Evolutionary conservation across 2,797 vertebrate species (phyloP), one percentile per base, ranked within the genome.

Genomic region (Columba guinea): DNA sequence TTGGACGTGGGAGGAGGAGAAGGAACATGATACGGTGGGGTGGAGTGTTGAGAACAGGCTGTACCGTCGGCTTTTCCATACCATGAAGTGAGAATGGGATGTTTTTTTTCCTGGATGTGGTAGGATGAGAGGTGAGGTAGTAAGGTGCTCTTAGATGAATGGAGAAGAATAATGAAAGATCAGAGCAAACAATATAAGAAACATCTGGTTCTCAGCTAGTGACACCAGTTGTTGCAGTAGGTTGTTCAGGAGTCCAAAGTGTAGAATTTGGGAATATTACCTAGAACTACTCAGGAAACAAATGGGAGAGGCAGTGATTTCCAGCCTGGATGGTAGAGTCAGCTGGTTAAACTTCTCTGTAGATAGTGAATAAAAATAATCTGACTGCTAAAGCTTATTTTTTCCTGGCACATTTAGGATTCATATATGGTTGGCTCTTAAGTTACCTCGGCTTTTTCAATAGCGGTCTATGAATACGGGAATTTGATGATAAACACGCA

Each of bases 1-100:
- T 12, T 53, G n/a, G 46, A 84, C 87, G 56, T 18, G 20, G 37
- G 53, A 80, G 17, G 13, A 52, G 73, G 15, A 87, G 51, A 62
- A 76, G 20, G 34, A 12, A 35, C 0, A 0, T 41, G 23, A 58
- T 59, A 58, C 53, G 32, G 16, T 53, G 30, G 51, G 21, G 5
- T 8, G 3, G 16, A 27, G 7, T 39, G 8, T 58, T 79, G 23
- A 71, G 22, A 69, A 59, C 19, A 65, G 48, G 14, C 46, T 41
- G 20, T 48, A 24, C 44, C 9, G 10, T 55, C n/a, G 44, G 0
- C 28, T 64, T 82, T 56, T 76, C 39, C 12, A 7, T n/a, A 18
- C 58, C 60, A 4, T 22, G 8, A 58, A 83, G 34, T 39, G 11
- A 53, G 21, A 83, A 58, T 21, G 24, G 22, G 17, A 26, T 41